Base-by-base conservation (phyloP, 2,797 vertebrate species). In the Manis pentadactyla region DNA sequence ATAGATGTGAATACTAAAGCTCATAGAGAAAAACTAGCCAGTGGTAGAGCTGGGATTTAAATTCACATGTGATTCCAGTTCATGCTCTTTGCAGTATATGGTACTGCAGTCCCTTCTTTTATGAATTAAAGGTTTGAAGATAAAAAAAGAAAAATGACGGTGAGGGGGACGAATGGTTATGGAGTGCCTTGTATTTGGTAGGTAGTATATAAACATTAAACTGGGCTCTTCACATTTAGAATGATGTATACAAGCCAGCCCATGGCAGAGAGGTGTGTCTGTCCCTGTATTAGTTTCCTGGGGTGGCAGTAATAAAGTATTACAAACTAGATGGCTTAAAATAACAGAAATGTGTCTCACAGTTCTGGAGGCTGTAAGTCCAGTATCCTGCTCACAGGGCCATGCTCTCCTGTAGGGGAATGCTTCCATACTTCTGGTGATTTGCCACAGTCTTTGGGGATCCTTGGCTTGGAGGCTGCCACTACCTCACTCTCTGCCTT, bases 21-120 rank as follows among this genome's bases (percentile, higher is more conserved):
- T 78, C 61, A 90, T 49, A 83, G 15, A 75, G 31, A 75, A 95
- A 96, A 91, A 53, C 11, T 77, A 53, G 42, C 69, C 49, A 51
- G 6, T 17, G 4, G 10, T 29, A 11, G 18, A 93, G 9, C 23
- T 75, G 15, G 31, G 64, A 86, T 64, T 77, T 91, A 77, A 96
- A 89, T 31, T 92, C 68, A 27, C 49, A 42, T 29, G 11, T n/a
- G 19, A 49, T 74, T 84, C 34, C 12, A 51, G 31, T 11, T 92
- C 49, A 84, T 57, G 14, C 2, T 83, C 13, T 10, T 87, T 79
- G 21, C 0, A 69, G 78, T 89, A 29, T 53, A 59, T 25, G 19
- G 49, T 39, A 57, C 13, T 49, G 3, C 2, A 86, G 34, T 79
- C 39, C 90, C 5, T 74, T 74, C 7, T 5, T 31, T 95, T 55